phyloP scores from a whole-genome alignment of 1,140 invertebrate genomes.

The Latrodectus geometricus region DNA sequence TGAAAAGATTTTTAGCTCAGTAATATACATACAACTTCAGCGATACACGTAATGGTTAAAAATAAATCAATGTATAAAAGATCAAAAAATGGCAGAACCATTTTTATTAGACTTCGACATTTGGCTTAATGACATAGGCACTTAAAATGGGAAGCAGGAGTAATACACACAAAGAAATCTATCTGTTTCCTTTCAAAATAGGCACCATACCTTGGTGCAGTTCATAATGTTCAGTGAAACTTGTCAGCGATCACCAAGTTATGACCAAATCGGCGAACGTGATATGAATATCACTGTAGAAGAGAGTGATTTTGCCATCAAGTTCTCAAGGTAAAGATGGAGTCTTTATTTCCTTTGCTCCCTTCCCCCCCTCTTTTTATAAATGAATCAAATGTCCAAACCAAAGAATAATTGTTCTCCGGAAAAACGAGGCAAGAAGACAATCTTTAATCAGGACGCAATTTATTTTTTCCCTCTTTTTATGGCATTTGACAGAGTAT shows the following conservation, averaged over 20 bases:
- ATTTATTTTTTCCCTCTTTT: background rate
- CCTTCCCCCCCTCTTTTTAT: background rate
- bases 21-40: no score
- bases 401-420: constrained; percentile 17
- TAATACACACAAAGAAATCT: no score
- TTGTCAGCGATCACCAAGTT: constrained; percentile 23
- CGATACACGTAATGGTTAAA: no score
- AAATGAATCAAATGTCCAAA: background rate
- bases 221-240: constrained; percentile 44
- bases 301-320: constrained; percentile 28
- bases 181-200: constrained; percentile 3
- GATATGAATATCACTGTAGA: constrained; percentile 1
- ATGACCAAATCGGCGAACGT: constrained; percentile 38
- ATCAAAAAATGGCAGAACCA: no score
- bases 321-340: constrained; percentile 21
- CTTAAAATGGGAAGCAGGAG: no score
- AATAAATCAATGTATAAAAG: no score
- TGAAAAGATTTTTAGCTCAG: no score
- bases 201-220: constrained; percentile 44
- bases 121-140: no score
- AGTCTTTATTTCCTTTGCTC: constrained; percentile 27
- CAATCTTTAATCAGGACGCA: background rate
- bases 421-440: background rate
- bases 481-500: no score
- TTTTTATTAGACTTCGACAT: no score